Evolutionary conservation across 2,888 invertebrate genomes (phyloP).

Genomic region (Antitype chi): DNA sequence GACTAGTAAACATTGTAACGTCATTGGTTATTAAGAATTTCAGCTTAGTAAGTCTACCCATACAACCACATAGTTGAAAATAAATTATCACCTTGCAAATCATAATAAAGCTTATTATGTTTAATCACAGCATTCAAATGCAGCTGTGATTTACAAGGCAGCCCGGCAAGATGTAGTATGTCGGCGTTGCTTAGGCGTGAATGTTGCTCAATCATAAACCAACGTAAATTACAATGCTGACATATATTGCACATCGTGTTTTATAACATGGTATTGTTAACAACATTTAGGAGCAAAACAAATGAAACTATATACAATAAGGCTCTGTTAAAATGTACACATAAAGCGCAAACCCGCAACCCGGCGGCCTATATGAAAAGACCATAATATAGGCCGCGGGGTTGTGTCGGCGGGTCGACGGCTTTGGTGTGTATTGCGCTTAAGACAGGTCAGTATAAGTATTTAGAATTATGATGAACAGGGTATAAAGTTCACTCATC

Average conservation of each 20-base stretch:
- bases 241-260: slow-evolving; percentile 51
- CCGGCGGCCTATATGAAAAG: too few species aligned
- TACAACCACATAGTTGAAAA: background rate
- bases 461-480: background rate
- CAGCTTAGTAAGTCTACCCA: background rate
- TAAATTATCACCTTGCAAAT: slow-evolving; percentile 36
- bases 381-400: too few species aligned
- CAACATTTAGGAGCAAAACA: slow-evolving; percentile 3
- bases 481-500: too few species aligned
- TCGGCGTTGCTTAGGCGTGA: slow-evolving; percentile 40
- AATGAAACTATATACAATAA: background rate
- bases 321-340: background rate
- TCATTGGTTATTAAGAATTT: background rate
- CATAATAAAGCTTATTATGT: slow-evolving; percentile 9
- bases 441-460: background rate
- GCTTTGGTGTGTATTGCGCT: too few species aligned
- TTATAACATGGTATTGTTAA: slow-evolving; percentile 42
- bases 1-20: too few species aligned
- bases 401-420: too few species aligned
- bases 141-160: slow-evolving; percentile 40
- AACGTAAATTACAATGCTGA: slow-evolving; percentile 56
- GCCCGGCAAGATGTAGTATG: slow-evolving; percentile 43
- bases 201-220: slow-evolving; percentile 53
- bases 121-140: slow-evolving; percentile 37
- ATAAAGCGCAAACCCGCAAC: too few species aligned